Evolutionary conservation across 2,888 invertebrate genomes (phyloP).

Genomic region (Crocallis elinguaria): DNA sequence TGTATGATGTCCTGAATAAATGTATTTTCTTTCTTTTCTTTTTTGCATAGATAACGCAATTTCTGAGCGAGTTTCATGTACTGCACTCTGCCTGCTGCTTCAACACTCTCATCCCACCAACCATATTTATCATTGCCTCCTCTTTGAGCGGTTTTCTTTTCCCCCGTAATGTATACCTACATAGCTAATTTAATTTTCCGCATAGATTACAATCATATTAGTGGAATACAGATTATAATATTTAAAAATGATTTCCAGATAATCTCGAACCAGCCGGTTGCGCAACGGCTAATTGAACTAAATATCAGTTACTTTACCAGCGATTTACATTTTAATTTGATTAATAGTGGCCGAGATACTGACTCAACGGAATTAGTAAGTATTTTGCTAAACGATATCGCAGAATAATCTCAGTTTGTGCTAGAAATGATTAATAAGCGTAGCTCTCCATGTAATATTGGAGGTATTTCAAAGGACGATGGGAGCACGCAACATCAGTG

Average conservation of each 20-base stretch:
- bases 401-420: slow-evolving; percentile 4
- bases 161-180: too few species aligned
- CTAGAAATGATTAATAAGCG: slow-evolving; percentile 17
- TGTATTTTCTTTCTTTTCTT: too few species aligned
- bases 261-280: neutral
- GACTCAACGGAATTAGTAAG: slow-evolving; percentile 28
- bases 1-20: too few species aligned
- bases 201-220: too few species aligned
- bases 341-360: slow-evolving; percentile 36
- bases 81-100: too few species aligned
- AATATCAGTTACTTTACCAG: slow-evolving; percentile 39
- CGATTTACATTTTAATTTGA: slow-evolving; percentile 49
- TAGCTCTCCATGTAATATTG: slow-evolving; percentile 6
- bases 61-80: too few species aligned
- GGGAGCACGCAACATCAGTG: slow-evolving; percentile 3
- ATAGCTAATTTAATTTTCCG: too few species aligned
- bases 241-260: neutral
- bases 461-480: neutral
- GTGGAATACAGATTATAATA: neutral
- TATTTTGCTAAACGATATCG: slow-evolving; percentile 24
- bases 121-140: too few species aligned
- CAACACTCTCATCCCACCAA: too few species aligned
- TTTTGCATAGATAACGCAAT: too few species aligned
- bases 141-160: too few species aligned
- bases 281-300: slow-evolving; percentile 46